phyloP scores from a whole-genome alignment of 2,888 invertebrate genomes.

The Onchidella celtica region DNA sequence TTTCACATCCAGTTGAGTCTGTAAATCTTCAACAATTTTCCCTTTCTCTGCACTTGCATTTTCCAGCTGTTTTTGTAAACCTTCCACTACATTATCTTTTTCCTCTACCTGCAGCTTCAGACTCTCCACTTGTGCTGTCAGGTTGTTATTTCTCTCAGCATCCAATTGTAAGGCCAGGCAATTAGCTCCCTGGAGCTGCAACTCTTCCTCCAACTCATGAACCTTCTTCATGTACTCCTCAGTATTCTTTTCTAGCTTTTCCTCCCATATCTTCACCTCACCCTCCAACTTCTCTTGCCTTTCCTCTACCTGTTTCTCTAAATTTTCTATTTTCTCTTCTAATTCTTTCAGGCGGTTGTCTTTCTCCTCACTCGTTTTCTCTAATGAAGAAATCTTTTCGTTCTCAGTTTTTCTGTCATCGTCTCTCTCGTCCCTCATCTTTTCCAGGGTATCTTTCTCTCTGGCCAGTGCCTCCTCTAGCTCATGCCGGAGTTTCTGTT shows the following conservation, averaged over 20 bases:
- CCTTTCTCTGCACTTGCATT: slow-evolving; percentile 67
- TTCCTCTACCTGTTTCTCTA: slow-evolving; percentile 30
- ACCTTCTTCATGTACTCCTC: slow-evolving; percentile 19
- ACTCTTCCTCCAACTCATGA: slow-evolving; percentile 39
- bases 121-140: slow-evolving; percentile 62
- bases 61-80: slow-evolving; percentile 60
- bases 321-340: slow-evolving; percentile 13
- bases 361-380: slow-evolving; percentile 57
- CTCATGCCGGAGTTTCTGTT: slow-evolving; percentile 21
- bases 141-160: slow-evolving; percentile 50
- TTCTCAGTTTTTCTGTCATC: slow-evolving; percentile 16
- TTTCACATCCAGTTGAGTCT: background rate
- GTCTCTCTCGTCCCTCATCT: slow-evolving; percentile 32
- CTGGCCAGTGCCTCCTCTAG: slow-evolving; percentile 9
- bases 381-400: slow-evolving; percentile 55
- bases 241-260: slow-evolving; percentile 16
- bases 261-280: slow-evolving; percentile 1
- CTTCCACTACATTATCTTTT: slow-evolving; percentile 53
- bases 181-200: slow-evolving; percentile 53
- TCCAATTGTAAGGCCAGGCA: slow-evolving; percentile 54
- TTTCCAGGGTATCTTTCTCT: slow-evolving; percentile 20
- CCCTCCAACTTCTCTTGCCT: slow-evolving; percentile 41
- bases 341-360: slow-evolving; percentile 54
- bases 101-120: slow-evolving; percentile 53
- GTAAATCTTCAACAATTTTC: slow-evolving; percentile 64